These are phyloP conservation scores for Archips crataeganus DNA, from an alignment of 2,888 invertebrate genomes.

Conservation along the genomic window DNA sequence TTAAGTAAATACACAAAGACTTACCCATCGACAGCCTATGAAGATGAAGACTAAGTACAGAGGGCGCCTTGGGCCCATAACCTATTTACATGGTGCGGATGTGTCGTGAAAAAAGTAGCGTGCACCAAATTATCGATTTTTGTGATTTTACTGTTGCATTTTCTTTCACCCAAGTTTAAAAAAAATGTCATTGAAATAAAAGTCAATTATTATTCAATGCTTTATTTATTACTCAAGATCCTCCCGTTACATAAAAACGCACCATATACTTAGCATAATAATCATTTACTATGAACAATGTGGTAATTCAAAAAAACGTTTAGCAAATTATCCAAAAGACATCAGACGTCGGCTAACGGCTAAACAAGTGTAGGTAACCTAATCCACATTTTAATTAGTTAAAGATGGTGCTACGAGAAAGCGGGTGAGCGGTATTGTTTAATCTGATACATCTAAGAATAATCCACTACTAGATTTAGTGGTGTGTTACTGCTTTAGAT, in stretches of 20 bases:
- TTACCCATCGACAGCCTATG: too few species aligned
- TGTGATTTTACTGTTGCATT: too few species aligned
- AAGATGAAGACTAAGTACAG: too few species aligned
- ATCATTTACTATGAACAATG: constrained; percentile 56
- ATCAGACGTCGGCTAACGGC: constrained; percentile 10
- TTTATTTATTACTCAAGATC: constrained; percentile 78
- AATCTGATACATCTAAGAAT: constrained; percentile 7
- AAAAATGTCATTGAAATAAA: background rate
- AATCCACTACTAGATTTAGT: constrained; percentile 8
- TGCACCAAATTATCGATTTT: too few species aligned
- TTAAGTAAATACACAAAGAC: too few species aligned
- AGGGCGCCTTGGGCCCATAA: background rate
- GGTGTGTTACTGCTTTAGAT: background rate
- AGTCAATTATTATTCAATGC: constrained; percentile 68
- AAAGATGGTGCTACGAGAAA: constrained; percentile 29
- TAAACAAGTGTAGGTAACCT: constrained; percentile 2
- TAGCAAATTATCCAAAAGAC: constrained; percentile 31
- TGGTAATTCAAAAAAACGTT: constrained; percentile 27
- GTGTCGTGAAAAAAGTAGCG: too few species aligned
- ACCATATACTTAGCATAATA: constrained; percentile 83
- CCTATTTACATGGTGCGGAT: background rate
- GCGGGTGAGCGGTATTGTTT: constrained; percentile 17
- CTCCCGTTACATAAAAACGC: constrained; percentile 81
- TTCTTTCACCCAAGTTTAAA: background rate
- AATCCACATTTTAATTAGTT: constrained; percentile 17